phyloP scores from a whole-genome alignment of 2,113 vertebrate genomes.

The Isichthys henryi region DNA sequence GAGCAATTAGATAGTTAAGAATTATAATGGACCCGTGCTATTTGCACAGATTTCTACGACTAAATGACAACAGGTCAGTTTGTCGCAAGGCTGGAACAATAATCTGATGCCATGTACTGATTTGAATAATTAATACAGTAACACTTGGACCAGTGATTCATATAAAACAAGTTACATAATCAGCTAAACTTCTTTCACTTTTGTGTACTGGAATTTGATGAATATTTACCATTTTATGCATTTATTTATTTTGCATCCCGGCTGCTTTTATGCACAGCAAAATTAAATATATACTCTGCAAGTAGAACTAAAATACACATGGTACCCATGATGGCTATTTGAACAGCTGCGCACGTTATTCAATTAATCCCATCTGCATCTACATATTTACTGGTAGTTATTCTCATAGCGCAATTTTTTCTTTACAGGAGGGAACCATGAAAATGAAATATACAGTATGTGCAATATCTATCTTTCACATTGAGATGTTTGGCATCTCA shows the following conservation, averaged over 20 bases:
- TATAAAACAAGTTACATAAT: background rate
- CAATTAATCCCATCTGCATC: background rate
- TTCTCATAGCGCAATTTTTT: background rate
- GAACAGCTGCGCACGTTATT: slow-evolving; percentile 1
- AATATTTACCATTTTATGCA: background rate
- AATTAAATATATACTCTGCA: background rate
- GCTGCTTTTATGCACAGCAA: background rate
- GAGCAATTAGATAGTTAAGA: background rate
- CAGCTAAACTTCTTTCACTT: background rate
- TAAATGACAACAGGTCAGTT: background rate
- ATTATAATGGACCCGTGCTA: background rate
- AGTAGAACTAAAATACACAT: background rate
- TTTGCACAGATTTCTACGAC: background rate
- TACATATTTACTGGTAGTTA: background rate
- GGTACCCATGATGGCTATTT: background rate
- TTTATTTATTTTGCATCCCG: background rate
- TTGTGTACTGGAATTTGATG: background rate
- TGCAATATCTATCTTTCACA: background rate
- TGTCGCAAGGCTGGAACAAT: background rate
- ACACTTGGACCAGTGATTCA: slow-evolving; percentile 4
- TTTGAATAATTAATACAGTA: background rate
- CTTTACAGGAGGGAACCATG: background rate
- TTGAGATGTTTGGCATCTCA: background rate
- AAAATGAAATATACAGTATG: background rate
- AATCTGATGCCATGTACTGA: background rate